Base-by-base conservation (phyloP, 2,888 invertebrate genomes). In the Tanypteryx hageni region DNA sequence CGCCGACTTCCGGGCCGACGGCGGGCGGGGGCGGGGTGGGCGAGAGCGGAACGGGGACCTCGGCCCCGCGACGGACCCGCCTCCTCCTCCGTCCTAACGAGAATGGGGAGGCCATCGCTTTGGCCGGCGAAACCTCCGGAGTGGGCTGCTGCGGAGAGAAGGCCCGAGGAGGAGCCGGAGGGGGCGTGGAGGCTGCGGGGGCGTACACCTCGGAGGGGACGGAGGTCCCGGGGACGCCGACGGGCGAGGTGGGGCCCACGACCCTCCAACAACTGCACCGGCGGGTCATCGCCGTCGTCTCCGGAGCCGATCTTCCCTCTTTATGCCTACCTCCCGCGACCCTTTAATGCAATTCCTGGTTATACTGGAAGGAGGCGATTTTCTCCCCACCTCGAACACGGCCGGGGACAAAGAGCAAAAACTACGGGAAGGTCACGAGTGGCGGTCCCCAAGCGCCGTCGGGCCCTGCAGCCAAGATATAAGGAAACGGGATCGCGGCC, bases 181-280 rank as follows among this genome's bases (percentile, higher is more conserved):
- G 83, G 18, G 83, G 83, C 8, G 83, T 83, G 56, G 83, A 83
- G 57, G 83, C 44, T 1, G 83, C 18, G 18, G 83, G 83, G 18
- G n/a, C 83, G 83, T 83, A 83, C 8, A 83, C 83, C n/a, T 83
- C 83, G 0, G 57, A 56, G n/a, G 83, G 83, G 83, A 13, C 56
- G 83, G 5, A 27, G 44, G 44, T 44, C 44, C 44, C 44, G 1
- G 44, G 44, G 83, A 18, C 16, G 83, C 44, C 83, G 56, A 83
- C n/a, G 31, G 83, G 83, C 5, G 83, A 83, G 56, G 83, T 57
- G 31, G 83, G 83, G n/a, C 57, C 57, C 10, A 57, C 27, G 56
- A 83, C 83, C 18, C 83, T 16, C 56, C 56, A 83, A 9, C 83
- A 83, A 57, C 83, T 83, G 83, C 83, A 83, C 10, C 83, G 83